Percentiles rank a stretch among this genome's conserved stretches.
phyloP scores from a whole-genome alignment of 2,888 invertebrate genomes.

The Callinectes sapidus region DNA sequence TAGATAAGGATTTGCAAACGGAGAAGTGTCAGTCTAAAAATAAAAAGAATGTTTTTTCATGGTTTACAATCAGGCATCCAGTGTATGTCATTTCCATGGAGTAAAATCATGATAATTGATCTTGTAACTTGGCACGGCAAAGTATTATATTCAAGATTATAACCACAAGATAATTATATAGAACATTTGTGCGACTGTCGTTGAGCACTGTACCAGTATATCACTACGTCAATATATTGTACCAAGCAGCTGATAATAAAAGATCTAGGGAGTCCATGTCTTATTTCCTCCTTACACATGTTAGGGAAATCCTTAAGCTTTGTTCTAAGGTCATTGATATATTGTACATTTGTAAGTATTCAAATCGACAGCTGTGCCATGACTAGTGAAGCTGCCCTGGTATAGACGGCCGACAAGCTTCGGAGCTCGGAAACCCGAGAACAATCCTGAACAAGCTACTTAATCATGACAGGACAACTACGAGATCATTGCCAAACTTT shows the following conservation, averaged over 20 bases:
- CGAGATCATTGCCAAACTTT: too few relatives aligned
- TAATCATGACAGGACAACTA: too few relatives aligned
- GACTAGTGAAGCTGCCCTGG: too few relatives aligned
- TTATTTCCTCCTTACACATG: not conserved
- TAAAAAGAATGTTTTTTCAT: not conserved
- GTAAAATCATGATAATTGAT: not conserved
- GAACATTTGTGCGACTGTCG: slow-evolving; percentile 44
- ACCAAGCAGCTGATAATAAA: slow-evolving; percentile 55
- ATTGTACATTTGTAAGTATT: too few relatives aligned
- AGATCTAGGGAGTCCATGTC: slow-evolving; percentile 37
- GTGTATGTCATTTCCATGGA: not conserved
- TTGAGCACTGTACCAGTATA: slow-evolving; percentile 53
- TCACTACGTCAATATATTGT: slow-evolving; percentile 52
- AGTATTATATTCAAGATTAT: slow-evolving; percentile 39
- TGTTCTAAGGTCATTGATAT: too few relatives aligned
- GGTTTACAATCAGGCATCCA: not conserved
- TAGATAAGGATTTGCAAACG: not conserved
- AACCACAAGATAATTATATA: slow-evolving; percentile 41
- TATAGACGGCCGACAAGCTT: too few relatives aligned
- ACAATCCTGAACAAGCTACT: too few relatives aligned
- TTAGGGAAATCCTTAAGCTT: too few relatives aligned
- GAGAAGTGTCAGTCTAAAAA: not conserved
- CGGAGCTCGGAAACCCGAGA: too few relatives aligned
- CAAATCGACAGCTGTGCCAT: too few relatives aligned
- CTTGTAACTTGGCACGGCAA: slow-evolving; percentile 36